Conservation (phyloP, 2,113 vertebrate species). For the Saccopteryx bilineata region DNA sequence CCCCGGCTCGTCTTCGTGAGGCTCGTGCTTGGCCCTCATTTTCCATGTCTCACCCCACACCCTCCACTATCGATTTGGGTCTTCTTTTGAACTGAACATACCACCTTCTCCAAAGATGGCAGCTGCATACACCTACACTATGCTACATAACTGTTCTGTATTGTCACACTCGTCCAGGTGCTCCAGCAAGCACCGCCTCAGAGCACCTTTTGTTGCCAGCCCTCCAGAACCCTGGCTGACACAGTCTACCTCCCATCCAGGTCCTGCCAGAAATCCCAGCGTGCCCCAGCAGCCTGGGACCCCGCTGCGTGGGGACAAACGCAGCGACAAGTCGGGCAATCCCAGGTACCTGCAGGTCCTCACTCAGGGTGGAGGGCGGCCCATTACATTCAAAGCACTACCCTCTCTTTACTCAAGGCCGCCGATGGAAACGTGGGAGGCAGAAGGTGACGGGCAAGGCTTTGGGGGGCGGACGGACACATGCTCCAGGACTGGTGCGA, state of each 20-base stretch:
- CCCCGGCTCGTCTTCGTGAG: not conserved
- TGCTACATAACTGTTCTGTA: not conserved
- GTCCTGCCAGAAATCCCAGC: not conserved
- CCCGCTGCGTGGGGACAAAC: not conserved
- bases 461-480: too few species aligned
- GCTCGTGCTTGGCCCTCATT: not conserved
- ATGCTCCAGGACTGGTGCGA: not conserved
- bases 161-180: too few species aligned
- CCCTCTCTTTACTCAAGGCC: not conserved
- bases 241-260: not conserved
- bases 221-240: not conserved
- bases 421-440: not conserved
- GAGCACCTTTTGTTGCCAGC: not conserved
- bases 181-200: too few species aligned
- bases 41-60: not conserved
- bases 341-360: not conserved
- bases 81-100: not conserved
- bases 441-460: not conserved
- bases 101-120: not conserved
- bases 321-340: fast-evolving
- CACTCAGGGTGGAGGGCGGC: not conserved
- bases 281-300: not conserved
- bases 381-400: not conserved
- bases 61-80: not conserved
- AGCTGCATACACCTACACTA: not conserved